A percentile compares a stretch with the other conserved stretches of the same genome.
Conservation (phyloP, 2,888 invertebrate species). For the Sinohyriopsis cumingii region DNA sequence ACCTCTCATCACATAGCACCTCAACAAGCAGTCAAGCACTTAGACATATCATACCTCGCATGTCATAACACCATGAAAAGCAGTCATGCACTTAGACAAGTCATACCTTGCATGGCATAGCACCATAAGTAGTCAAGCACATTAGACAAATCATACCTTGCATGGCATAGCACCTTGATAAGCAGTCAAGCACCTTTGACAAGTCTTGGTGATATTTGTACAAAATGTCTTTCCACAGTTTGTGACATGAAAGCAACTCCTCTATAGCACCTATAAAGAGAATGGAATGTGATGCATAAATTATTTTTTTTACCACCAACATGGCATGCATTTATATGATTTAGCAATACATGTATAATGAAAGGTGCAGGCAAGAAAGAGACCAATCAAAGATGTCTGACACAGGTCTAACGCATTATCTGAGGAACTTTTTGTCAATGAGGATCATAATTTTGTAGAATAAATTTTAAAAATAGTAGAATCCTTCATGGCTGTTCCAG, state of each 20-base stretch:
- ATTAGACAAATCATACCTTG: constrained; percentile 70
- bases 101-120: constrained; percentile 71
- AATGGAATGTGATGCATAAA: not conserved
- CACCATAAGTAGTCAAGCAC: not conserved
- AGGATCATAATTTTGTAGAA: too few relatives aligned
- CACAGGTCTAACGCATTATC: too few relatives aligned
- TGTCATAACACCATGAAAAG: not conserved
- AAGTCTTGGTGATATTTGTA: constrained; percentile 76
- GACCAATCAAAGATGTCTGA: too few relatives aligned
- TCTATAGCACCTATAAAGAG: constrained; percentile 70
- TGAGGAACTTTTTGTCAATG: too few relatives aligned
- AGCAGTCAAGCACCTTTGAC: constrained; percentile 72
- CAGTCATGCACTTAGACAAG: not conserved
- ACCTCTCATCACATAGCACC: too few relatives aligned
- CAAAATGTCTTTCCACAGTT: constrained; percentile 73
- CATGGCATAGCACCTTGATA: constrained; percentile 75
- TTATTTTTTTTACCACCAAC: not conserved
- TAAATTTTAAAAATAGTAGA: too few relatives aligned
- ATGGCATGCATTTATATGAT: not conserved
- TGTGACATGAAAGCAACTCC: constrained; percentile 73
- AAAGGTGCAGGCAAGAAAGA: too few relatives aligned
- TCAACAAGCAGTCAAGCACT: too few relatives aligned
- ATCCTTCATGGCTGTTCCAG: too few relatives aligned
- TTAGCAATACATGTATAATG: too few relatives aligned
- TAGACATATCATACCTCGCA: not conserved